Base-by-base conservation (phyloP, 2,113 vertebrate genomes). In the Dipodomys ordii region DNA sequence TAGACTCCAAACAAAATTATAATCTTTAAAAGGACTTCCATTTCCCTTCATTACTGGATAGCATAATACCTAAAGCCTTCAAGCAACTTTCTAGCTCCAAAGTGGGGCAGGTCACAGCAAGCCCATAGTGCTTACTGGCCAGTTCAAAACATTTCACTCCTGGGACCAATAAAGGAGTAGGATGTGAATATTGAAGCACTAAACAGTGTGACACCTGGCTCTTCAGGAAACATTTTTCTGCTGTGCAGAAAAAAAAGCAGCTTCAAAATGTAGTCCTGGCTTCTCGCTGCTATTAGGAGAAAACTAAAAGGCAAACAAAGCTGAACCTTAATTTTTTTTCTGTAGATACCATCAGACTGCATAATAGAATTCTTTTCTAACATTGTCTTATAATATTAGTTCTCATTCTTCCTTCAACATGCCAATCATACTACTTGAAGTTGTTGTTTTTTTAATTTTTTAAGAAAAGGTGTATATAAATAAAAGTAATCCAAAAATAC, bases 71-170 rank as follows among this genome's bases (percentile, higher is more conserved):
- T 35, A 20, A 27, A 84, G 60, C 35, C 62, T 71, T 82, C 83
- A 83, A 15, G 30, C 23, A 22, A 2, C 35, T 80, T 89, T 16
- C 74, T 64, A 13, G 19, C 67, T 95, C 71, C 72, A 23, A 97
- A 95, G 87, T 95, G 90, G 92, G 85, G 15, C 90, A 93, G 78
- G 93, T 90, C 91, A 73, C 93, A 92, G 95, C 90, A 91, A 95
- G 89, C 46, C 25, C 28, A n/a, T 5, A 12, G 39, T 57, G 81
- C 68, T 93, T 71, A 92, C 85, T 74, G 91, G 80, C 81, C 94
- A 94, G 87, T 88, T 94, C 78, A 89, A 92, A 96, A 83, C 44
- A 85, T 79, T 79, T 94, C 65, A 71, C 67, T 93, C 60, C 62
- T 65, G 94, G 93, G 94, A 94, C 89, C 65, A 76, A 80, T 92